Evolutionary conservation across 2,113 vertebrate genomes (phyloP).

Genomic region (Micronycteris hirsuta): DNA sequence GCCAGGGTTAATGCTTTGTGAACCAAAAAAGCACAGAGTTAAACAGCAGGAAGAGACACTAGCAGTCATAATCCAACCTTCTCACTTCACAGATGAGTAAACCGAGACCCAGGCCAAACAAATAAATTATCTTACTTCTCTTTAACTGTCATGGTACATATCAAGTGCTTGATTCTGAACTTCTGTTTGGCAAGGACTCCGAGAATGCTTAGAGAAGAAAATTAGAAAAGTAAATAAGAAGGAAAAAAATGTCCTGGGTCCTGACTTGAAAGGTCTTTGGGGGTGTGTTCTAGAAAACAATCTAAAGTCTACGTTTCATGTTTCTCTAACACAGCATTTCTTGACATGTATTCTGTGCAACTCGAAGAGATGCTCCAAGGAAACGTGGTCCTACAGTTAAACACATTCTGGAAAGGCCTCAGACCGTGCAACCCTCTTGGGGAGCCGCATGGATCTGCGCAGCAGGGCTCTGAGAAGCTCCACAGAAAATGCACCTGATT

Average conservation of each 20-base stretch:
- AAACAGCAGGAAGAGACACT: background rate
- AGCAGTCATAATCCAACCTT: background rate
- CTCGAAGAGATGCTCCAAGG: background rate
- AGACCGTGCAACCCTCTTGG: background rate
- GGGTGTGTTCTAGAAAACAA: background rate
- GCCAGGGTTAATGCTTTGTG: background rate
- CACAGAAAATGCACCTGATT: background rate
- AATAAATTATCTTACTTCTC: background rate
- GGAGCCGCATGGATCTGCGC: background rate
- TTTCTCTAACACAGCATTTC: background rate
- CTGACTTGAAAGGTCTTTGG: background rate
- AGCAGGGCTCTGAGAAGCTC: background rate
- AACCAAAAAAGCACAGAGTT: constrained; percentile 19
- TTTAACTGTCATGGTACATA: background rate
- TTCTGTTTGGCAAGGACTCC: background rate
- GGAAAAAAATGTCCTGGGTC: background rate
- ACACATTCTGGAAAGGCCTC: background rate
- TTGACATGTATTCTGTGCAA: background rate
- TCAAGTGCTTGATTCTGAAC: background rate
- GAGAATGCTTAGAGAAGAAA: background rate
- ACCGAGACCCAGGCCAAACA: background rate
- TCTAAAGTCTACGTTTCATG: background rate
- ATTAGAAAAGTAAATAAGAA: background rate
- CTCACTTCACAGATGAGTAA: constrained; percentile 18
- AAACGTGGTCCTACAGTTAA: background rate